Evolutionary conservation across 1,140 invertebrate genomes (phyloP).

Genomic region (Leptinotarsa undecemlineata): DNA sequence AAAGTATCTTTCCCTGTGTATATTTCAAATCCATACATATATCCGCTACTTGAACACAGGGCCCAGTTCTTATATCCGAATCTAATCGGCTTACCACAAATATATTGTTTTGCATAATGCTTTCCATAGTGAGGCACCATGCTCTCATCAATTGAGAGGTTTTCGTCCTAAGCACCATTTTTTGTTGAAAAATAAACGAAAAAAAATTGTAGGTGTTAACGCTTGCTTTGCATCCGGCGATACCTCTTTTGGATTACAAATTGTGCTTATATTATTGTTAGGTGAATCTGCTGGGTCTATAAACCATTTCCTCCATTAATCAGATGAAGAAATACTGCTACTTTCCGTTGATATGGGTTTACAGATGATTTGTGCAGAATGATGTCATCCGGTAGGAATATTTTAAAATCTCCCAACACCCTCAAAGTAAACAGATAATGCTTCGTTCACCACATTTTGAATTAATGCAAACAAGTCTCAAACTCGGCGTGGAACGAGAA

Average conservation of each 20-base stretch:
- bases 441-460: too few relatives aligned
- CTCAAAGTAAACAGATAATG: too few relatives aligned
- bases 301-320: background rate
- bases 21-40: constrained; percentile 4
- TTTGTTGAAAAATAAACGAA: constrained; percentile 2
- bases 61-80: constrained; percentile 39
- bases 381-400: too few relatives aligned
- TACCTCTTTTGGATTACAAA: too few relatives aligned
- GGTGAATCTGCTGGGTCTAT: background rate
- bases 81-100: constrained; percentile 29
- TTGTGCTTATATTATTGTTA: too few relatives aligned
- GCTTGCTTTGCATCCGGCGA: too few relatives aligned
- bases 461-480: too few relatives aligned
- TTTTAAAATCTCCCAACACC: too few relatives aligned
- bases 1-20: constrained; percentile 30
- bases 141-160: constrained; percentile 33
- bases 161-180: constrained; percentile 35
- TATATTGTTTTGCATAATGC: constrained; percentile 6
- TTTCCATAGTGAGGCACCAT: constrained; percentile 41
- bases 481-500: too few relatives aligned
- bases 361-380: too few relatives aligned
- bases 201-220: background rate
- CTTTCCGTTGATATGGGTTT: too few relatives aligned
- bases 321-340: too few relatives aligned
- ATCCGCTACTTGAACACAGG: background rate